These are phyloP conservation scores for Dunckerocampus dactyliophorus DNA, from an alignment of 2,113 vertebrate species.

Conservation along the genomic window DNA sequence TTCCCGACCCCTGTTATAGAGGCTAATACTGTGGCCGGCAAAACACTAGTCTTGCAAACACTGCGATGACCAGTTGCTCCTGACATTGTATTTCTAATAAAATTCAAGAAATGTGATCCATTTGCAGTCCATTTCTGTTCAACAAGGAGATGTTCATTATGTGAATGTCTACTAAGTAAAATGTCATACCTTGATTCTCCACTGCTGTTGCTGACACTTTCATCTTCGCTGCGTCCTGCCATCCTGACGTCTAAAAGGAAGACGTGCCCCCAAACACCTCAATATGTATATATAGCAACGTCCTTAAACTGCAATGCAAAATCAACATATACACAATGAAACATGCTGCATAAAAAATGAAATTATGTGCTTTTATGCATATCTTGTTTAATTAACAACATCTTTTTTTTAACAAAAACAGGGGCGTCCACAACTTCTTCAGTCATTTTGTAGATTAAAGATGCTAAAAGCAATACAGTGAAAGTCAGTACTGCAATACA, in stretches of 20 bases:
- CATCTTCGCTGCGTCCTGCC: slow-evolving; percentile 96
- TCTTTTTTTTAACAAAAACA: not conserved
- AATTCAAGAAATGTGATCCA: no score
- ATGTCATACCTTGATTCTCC: slow-evolving; percentile 89
- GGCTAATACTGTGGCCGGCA: no score
- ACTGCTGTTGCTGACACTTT: slow-evolving; percentile 91
- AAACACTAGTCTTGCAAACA: no score
- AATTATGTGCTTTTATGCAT: not conserved
- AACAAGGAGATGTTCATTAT: not conserved
- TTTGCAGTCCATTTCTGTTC: not conserved
- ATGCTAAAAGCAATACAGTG: no score
- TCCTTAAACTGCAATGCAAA: slow-evolving; percentile 30
- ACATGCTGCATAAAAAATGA: not conserved
- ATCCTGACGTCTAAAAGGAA: slow-evolving; percentile 70
- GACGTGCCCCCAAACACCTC: slow-evolving; percentile 30
- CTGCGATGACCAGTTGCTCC: no score
- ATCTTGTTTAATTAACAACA: not conserved
- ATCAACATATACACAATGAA: not conserved
- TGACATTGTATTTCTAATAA: no score
- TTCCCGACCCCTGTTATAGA: no score
- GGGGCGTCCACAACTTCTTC: no score
- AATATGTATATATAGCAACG: slow-evolving; percentile 9
- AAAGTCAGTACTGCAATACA: no score
- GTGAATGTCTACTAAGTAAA: no score
- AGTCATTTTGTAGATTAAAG: no score